Evolutionary conservation across 2,888 invertebrate species (phyloP).

Genomic region (Eurytoma californica): DNA sequence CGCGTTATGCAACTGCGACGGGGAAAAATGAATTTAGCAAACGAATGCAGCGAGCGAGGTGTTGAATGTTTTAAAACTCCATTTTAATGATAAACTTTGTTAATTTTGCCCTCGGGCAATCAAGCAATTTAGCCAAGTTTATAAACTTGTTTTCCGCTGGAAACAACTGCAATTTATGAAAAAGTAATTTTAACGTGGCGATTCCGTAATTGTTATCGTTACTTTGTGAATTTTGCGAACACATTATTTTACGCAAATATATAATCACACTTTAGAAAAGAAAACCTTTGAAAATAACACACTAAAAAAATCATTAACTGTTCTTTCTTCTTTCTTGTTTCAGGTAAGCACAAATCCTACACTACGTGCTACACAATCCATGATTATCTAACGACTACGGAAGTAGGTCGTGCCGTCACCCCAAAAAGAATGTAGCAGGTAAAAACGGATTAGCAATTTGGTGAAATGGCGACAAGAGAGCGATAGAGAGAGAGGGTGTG

Average conservation of each 20-base stretch:
- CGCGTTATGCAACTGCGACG: no score
- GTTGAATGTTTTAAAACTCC: background rate
- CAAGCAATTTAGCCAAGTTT: background rate
- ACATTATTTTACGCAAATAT: no score
- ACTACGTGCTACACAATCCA: background rate
- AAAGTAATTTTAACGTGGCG: slow-evolving; percentile 10
- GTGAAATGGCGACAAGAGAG: background rate
- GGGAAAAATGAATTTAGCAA: background rate
- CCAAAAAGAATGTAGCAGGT: slow-evolving; percentile 44
- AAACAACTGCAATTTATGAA: slow-evolving; percentile 15
- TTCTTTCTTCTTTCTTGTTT: slow-evolving; percentile 25
- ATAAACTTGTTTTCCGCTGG: background rate
- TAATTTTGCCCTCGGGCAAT: background rate
- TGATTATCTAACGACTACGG: slow-evolving; percentile 23
- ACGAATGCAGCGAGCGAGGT: background rate
- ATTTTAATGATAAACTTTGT: slow-evolving; percentile 12
- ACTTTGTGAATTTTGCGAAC: background rate
- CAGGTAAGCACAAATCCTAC: slow-evolving; percentile 36
- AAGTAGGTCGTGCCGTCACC: slow-evolving; percentile 29
- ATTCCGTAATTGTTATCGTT: slow-evolving; percentile 12
- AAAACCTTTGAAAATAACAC: no score
- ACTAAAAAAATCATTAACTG: background rate
- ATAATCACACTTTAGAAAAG: no score
- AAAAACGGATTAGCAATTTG: slow-evolving; percentile 53
- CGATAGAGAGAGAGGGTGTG: background rate